Base-by-base conservation (phyloP, 2,888 invertebrate genomes). In the Chrysodeixis includens region DNA sequence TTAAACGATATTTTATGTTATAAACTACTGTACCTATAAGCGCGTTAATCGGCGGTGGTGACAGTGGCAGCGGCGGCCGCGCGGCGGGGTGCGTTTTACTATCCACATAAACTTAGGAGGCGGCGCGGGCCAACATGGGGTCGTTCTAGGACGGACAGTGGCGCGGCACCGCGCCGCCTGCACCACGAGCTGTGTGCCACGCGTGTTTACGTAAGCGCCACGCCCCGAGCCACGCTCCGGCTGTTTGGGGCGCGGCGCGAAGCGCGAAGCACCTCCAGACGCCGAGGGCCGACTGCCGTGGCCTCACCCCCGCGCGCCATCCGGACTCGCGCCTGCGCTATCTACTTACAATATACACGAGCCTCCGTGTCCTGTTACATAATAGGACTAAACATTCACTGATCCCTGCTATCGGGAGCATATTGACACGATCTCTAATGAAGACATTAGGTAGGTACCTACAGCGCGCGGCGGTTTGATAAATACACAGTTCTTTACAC, bases 171-270 rank as follows among this genome's bases (percentile, higher is more conserved):
- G 91, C 91, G 91, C 91, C 92, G 90, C 92, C 90, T 84, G 88
- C 84, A 85, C 84, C 88, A 83, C 86, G 86, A 86, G 83, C 85
- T 83, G 82, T 83, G 84, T 76, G 86, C 85, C 90, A 90, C 93
- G 93, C 94, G 92, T 95, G 94, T 95, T 94, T 94, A 94, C 93
- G 94, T 95, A 94, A 94, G 94, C 95, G 95, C 94, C 95, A 95
- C 95, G 94, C 95, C 95, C 95, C 94, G 94, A 92, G 94, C 94
- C 94, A 93, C 93, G 92, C 92, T 92, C 83, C 87, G 89, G 91
- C 93, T 90, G 90, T 92, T 86, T 91, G 94, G 93, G 92, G 94
- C 94, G 94, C 93, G 94, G 93, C 93, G 93, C 93, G 87, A 85
- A 91, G 93, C 90, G 92, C 92, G 87, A 86, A 86, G 92, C 93